These are phyloP conservation scores for Botrylloides violaceus DNA, from an alignment of 23 tunicate genomes.

Conservation along the genomic window DNA sequence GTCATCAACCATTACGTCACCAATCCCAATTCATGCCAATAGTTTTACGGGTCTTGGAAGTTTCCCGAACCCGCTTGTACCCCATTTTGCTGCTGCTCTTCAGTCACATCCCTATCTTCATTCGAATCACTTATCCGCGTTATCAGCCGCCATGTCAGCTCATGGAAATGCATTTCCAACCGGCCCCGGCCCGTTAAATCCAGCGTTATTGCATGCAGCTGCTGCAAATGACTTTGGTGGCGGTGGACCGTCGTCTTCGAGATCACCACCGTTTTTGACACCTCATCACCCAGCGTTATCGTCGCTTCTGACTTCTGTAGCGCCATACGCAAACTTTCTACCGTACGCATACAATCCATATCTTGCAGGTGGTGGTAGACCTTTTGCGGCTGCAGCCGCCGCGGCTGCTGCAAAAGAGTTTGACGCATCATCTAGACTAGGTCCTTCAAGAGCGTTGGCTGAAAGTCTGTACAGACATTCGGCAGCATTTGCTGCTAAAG, in stretches of 20 bases:
- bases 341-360: slow-evolving; percentile 46
- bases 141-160: slow-evolving; percentile 50
- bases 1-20: slow-evolving; percentile 62
- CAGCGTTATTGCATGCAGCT: slow-evolving; percentile 74
- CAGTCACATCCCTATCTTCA: slow-evolving; percentile 56
- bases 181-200: slow-evolving; percentile 34
- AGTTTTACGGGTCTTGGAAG: slow-evolving; percentile 38
- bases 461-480: slow-evolving; percentile 66
- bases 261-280: slow-evolving; percentile 26
- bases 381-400: slow-evolving; percentile 51
- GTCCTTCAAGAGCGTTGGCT: slow-evolving; percentile 55
- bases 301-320: slow-evolving; percentile 52
- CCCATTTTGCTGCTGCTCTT: slow-evolving; percentile 48
- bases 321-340: slow-evolving; percentile 69
- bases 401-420: slow-evolving; percentile 37
- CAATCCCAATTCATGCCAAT: slow-evolving; percentile 63
- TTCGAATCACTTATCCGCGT: slow-evolving; percentile 60
- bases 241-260: slow-evolving; percentile 24
- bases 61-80: slow-evolving; percentile 51
- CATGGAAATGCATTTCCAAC: slow-evolving; percentile 29
- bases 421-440: slow-evolving; percentile 20
- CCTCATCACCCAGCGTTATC: slow-evolving; percentile 21
- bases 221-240: slow-evolving; percentile 26
- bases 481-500: background rate
- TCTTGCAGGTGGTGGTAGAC: background rate